These are phyloP conservation scores for Crambe crambe DNA, from an alignment of 37 sponge, comb jelly and placozoan species.

Conservation along the genomic window DNA sequence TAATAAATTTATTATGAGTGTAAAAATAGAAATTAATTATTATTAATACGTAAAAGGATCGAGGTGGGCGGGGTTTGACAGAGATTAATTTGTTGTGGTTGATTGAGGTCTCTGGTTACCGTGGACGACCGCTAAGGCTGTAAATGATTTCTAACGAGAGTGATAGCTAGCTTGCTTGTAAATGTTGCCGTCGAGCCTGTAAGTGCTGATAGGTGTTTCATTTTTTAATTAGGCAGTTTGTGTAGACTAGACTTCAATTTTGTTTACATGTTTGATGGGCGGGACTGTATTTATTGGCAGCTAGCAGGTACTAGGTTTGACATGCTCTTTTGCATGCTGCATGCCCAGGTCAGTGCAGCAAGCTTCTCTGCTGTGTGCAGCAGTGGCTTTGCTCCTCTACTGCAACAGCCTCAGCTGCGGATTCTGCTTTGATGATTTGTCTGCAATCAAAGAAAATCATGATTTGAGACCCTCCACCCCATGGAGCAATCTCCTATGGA, in stretches of 20 bases:
- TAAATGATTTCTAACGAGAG: too few species aligned
- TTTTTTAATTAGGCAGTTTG: not conserved
- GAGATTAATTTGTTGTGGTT: too few species aligned
- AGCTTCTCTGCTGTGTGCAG: conserved; percentile 32
- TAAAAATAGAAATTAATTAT: too few species aligned
- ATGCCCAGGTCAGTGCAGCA: not conserved
- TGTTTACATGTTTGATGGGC: not conserved
- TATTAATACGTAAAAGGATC: too few species aligned
- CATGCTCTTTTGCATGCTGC: not conserved
- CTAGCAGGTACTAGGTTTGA: not conserved
- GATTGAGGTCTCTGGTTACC: too few species aligned
- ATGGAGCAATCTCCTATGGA: conserved; percentile 67
- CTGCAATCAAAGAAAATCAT: conserved; percentile 74
- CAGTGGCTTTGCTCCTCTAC: conserved; percentile 48
- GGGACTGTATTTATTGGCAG: not conserved
- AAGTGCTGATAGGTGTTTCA: not conserved
- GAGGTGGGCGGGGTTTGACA: too few species aligned
- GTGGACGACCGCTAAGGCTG: too few species aligned
- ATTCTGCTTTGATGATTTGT: conserved; percentile 89
- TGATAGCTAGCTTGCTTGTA: too few species aligned
- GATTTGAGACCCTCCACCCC: conserved; percentile 76
- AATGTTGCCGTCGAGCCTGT: not conserved
- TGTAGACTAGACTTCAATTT: not conserved
- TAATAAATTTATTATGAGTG: too few species aligned
- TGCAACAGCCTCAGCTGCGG: conserved; percentile 67